Percentiles rank a stretch among this genome's conserved stretches.
Conservation (phyloP, 2,888 invertebrate species). For the Scelioninae gen. 1 region DNA sequence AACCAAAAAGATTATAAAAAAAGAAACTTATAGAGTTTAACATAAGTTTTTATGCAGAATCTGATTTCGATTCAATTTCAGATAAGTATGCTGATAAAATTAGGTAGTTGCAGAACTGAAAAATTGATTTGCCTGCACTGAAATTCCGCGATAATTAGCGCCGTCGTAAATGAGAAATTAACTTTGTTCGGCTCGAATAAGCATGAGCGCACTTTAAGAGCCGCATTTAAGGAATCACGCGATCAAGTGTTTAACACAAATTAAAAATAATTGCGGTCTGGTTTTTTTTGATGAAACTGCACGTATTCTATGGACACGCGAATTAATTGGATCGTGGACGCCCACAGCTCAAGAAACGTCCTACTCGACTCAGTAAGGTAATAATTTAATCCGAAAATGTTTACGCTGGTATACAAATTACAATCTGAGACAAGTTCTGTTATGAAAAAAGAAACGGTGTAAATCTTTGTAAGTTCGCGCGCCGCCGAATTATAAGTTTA, state of each 20-base stretch:
- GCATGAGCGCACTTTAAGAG: constrained; percentile 15
- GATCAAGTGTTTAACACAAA: constrained; percentile 37
- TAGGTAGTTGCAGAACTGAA: constrained; percentile 6
- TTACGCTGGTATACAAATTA: constrained; percentile 43
- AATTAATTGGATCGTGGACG: constrained; percentile 59
- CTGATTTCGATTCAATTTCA: constrained; percentile 14
- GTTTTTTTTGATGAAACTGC: constrained; percentile 53
- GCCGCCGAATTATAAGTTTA: constrained; percentile 22
- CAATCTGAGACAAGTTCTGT: constrained; percentile 12
- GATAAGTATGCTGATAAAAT: constrained; percentile 3
- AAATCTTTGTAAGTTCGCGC: constrained; percentile 12
- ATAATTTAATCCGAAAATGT: constrained; percentile 50
- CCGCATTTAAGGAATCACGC: constrained; percentile 31
- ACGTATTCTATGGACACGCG: constrained; percentile 43
- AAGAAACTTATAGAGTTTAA: no score
- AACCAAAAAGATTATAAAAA: no score
- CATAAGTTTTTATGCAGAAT: no score
- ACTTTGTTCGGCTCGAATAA: constrained; percentile 17
- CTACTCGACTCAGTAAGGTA: constrained; percentile 23
- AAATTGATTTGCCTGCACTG: constrained; percentile 17
- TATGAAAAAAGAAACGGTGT: constrained; percentile 16
- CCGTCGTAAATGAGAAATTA: constrained; percentile 36
- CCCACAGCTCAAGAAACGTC: constrained; percentile 39
- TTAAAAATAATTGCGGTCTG: constrained; percentile 56
- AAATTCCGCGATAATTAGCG: constrained; percentile 31